phyloP scores from a whole-genome alignment of 2,113 vertebrate species.

The Leucosticte australis region DNA sequence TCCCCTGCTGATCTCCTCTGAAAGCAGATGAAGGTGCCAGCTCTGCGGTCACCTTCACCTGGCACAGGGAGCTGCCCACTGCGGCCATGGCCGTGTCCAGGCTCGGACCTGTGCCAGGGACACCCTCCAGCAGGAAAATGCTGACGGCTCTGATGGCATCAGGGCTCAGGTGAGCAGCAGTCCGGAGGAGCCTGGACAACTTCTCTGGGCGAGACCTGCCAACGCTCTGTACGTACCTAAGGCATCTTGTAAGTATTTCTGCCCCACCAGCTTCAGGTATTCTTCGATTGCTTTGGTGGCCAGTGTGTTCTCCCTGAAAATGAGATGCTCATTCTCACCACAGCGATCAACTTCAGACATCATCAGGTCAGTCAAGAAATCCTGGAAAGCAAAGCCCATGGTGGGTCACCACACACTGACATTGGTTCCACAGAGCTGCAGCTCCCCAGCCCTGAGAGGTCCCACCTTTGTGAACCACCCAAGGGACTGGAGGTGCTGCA shows the following conservation, averaged over 20 bases:
- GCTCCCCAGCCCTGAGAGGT: background rate
- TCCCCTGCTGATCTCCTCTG: background rate
- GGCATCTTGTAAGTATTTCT: slow-evolving; percentile 98
- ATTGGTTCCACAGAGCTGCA: background rate
- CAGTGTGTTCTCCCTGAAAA: slow-evolving; percentile 97
- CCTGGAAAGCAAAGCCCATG: slow-evolving; percentile 74
- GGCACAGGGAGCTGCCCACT: background rate
- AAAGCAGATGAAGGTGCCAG: background rate
- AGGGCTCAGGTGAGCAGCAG: background rate
- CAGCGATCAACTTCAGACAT: slow-evolving; percentile 99
- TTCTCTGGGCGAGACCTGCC: fast-evolving
- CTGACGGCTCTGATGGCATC: background rate
- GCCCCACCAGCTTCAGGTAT: slow-evolving; percentile 97
- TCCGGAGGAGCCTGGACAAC: background rate
- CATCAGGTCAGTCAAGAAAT: slow-evolving; percentile 98
- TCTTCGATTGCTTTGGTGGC: slow-evolving; percentile 99
- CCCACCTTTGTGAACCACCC: fast-evolving
- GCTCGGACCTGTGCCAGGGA: fast-evolving
- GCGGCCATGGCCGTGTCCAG: fast-evolving
- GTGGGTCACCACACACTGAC: slow-evolving; percentile 5
- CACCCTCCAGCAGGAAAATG: fast-evolving
- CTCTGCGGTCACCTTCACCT: background rate
- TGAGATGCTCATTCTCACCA: slow-evolving; percentile 98
- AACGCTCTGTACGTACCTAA: slow-evolving; percentile 81
- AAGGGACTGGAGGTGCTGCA: background rate